A percentile compares a stretch with the other conserved stretches of the same genome.
Conservation (phyloP, 2,797 vertebrate genomes). For the Distichodus sexfasciatus region DNA sequence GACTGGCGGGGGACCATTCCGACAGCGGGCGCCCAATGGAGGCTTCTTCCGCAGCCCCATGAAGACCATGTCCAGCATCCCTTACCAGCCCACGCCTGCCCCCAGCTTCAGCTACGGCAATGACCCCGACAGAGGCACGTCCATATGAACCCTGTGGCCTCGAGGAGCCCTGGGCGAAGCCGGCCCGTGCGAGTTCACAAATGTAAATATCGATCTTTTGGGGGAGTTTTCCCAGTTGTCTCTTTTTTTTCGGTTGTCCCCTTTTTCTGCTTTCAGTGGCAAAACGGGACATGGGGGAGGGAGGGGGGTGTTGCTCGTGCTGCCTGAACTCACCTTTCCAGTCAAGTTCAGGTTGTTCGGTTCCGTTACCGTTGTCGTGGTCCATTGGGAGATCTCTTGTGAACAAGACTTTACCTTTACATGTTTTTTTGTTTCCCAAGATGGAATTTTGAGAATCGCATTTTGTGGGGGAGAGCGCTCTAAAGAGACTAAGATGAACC, state of each 20-base stretch:
- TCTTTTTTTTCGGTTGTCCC: slow-evolving; percentile 58
- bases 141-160: too few species aligned
- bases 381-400: slow-evolving; percentile 66
- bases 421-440: slow-evolving; percentile 56
- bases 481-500: slow-evolving; percentile 50
- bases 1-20: slow-evolving; percentile 90
- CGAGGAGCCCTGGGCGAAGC: slow-evolving; percentile 8
- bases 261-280: too few species aligned
- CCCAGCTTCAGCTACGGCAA: slow-evolving; percentile 96
- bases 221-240: too few species aligned
- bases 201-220: slow-evolving; percentile 58
- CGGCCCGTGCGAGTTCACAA: slow-evolving; percentile 45
- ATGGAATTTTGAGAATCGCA: slow-evolving; percentile 57
- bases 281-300: too few species aligned
- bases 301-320: slow-evolving; percentile 53
- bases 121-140: slow-evolving; percentile 97
- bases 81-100: slow-evolving; percentile 94
- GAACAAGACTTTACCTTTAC: slow-evolving; percentile 54
- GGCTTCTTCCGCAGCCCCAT: slow-evolving; percentile 99
- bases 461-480: slow-evolving; percentile 55
- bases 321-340: slow-evolving; percentile 55
- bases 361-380: slow-evolving; percentile 73
- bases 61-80: slow-evolving; percentile 99
- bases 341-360: slow-evolving; percentile 51
- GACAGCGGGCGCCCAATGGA: slow-evolving; percentile 96